Conservation (phyloP, 2,113 vertebrate species). For the Triplophysa siluroides region DNA sequence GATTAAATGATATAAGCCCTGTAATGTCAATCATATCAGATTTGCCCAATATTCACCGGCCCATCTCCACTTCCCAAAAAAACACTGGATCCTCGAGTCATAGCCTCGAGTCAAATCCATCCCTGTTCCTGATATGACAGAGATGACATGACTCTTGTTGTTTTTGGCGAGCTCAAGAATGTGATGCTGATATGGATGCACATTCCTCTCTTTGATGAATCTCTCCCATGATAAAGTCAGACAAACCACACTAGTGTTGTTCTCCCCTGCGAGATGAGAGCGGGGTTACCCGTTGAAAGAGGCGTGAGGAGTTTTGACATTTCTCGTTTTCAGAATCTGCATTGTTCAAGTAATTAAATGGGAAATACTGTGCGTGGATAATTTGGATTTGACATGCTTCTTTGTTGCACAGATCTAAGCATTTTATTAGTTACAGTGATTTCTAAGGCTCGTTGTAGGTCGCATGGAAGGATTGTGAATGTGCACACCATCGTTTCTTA, state of each 20-base stretch:
- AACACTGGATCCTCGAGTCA: not conserved
- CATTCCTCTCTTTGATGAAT: constrained; percentile 43
- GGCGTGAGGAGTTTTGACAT: constrained; percentile 12
- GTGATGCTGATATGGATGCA: constrained; percentile 10
- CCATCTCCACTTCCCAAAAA: not conserved
- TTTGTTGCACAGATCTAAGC: constrained; percentile 18
- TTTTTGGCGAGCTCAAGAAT: constrained; percentile 43
- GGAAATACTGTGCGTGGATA: constrained; percentile 10
- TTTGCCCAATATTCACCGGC: constrained; percentile 17
- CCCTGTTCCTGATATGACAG: not conserved
- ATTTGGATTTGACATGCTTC: constrained; percentile 22
- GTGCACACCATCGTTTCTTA: not conserved
- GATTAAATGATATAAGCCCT: constrained; percentile 24
- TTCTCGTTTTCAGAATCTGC: not conserved
- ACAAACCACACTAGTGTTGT: not conserved
- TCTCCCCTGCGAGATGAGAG: constrained; percentile 12
- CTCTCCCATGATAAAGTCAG: constrained; percentile 23
- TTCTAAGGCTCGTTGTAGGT: not conserved
- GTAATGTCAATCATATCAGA: constrained; percentile 36
- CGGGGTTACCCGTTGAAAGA: constrained; percentile 4
- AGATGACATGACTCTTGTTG: constrained; percentile 24
- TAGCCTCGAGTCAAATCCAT: constrained; percentile 1
- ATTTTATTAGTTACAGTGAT: constrained; percentile 18
- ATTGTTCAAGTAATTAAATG: constrained; percentile 23
- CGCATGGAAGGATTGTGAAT: not conserved